These are phyloP conservation scores for Clamator glandarius DNA, from an alignment of 2,797 vertebrate species.

Conservation along the genomic window DNA sequence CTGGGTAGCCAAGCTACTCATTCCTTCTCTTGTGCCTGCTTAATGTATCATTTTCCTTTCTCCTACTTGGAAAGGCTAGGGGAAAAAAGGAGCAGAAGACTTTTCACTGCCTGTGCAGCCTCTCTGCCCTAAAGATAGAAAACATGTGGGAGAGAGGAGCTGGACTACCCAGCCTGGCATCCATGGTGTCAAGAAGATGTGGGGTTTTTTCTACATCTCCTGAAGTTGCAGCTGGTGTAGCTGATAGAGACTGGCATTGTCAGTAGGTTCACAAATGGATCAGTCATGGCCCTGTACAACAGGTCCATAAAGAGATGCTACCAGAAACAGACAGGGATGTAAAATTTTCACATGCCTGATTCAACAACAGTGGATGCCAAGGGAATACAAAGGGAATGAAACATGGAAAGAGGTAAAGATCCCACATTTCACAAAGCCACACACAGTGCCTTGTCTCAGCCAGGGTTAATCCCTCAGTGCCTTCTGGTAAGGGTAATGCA, in stretches of 20 bases:
- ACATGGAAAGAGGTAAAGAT: not conserved
- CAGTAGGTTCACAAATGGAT: not conserved
- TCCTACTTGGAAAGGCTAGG: not conserved
- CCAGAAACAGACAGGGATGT: not conserved
- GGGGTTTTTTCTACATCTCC: not conserved
- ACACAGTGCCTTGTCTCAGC: not conserved
- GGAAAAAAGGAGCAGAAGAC: not conserved
- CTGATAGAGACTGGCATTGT: not conserved
- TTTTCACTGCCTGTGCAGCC: not conserved
- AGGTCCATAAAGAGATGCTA: not conserved
- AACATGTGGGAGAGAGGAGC: not conserved
- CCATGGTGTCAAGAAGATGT: not conserved
- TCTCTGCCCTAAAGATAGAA: not conserved
- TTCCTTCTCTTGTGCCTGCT: not conserved
- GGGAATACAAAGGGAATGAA: not conserved
- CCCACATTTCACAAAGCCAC: not conserved
- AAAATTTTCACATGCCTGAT: not conserved
- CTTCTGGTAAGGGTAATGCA: too few species aligned
- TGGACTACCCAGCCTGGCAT: not conserved
- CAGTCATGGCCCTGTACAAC: not conserved
- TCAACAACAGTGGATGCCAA: not conserved
- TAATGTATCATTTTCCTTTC: not conserved
- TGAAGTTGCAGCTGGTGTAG: not conserved
- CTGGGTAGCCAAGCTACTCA: not conserved
- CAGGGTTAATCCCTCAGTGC: not conserved